Base-by-base conservation (phyloP, 2,888 invertebrate genomes). In the Trichopria drosophilae region DNA sequence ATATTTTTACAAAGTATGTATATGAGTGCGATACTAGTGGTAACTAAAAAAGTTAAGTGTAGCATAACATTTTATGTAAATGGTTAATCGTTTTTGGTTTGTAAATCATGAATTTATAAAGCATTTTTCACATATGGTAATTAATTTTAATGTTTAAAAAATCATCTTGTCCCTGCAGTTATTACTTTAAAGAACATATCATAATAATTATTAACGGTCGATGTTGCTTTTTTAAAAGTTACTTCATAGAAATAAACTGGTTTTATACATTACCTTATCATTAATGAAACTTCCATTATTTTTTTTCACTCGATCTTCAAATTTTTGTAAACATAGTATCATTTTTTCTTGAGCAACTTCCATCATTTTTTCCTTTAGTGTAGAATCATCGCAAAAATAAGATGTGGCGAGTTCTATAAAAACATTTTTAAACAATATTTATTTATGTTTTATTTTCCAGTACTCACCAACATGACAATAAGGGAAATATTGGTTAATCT, bases 261-360 rank as follows among this genome's bases (percentile, higher is more conserved):
- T n/a, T n/a, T n/a, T n/a, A n/a, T n/a, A n/a, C n/a, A 59, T 52
- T 55, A 73, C 74, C 64, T 72, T 73, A 50, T 64, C 66, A 36
- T 61, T 58, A 4, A 71, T 70, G 2, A 73, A 68, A 37, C 63
- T 50, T 12, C 73, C 73, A 9, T 64, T 65, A 26, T 73, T 72
- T 6, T 60, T 65, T 53, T 69, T 67, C n/a, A 65, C 69, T 41
- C 64, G 65, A 4, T 57, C 60, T 16, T 72, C 66, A 0, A 73
- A 55, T 40, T 64, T 69, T 4, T 63, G 61, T 28, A 72, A 63
- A 1, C 22, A 50, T 2, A 56, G 53, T 0, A 60, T 58, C 3
- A 62, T 43, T 32, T 68, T 71, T 5, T 59, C 31, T 12, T 63
- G 58, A 2, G 66, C 67, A 1, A 16, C 24, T n/a, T 67, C 60